Evolutionary conservation across 2,113 vertebrate genomes (phyloP), one percentile per base, ranked within the genome.

Genomic region (Tonatia bakeri): DNA sequence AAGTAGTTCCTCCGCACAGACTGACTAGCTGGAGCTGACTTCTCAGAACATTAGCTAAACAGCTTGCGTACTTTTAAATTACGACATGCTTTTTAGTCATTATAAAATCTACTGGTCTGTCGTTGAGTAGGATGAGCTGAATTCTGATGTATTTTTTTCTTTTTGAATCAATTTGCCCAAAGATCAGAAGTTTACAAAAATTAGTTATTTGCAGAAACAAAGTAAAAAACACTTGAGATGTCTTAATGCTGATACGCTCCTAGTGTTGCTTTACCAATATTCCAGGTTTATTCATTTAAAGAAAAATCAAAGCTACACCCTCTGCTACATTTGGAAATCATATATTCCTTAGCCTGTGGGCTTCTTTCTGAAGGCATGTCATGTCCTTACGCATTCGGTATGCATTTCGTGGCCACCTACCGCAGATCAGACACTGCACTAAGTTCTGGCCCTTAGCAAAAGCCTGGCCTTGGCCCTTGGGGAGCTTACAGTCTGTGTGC

Each of bases 1-100:
- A 97, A 99, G 99, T 98, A 87, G 61, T 43, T 76, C 80, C 59
- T 75, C 54, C 47, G 72, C 31, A 16, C 4, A 12, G 50, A 47
- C 4, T 22, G 31, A 24, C 16, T 40, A 5, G 28, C 22, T 17
- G 11, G 33, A 22, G 11, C 38, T n/a, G 33, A 54, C 72, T 80
- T 80, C 65, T 33, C 3, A 17, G 64, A 65, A 16, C 33, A 45
- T 33, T 38, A 72, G 40, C 79, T 69, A 47, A 38, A 26, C 11
- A n/a, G 31, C 61, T 77, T 83, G 36, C 47, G 7, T 45, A 4
- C 47, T 40, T 40, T 97, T 76, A 80, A 76, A 67, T 1, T 45
- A n/a, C n/a, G 77, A 50, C 33, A n/a, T 33, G 65, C 70, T 17
- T 52, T 52, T 52, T 36, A 73, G 45, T 73, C 77, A 69, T 82